phyloP scores from a whole-genome alignment of 2,888 invertebrate genomes.

The Allygus modestus region DNA sequence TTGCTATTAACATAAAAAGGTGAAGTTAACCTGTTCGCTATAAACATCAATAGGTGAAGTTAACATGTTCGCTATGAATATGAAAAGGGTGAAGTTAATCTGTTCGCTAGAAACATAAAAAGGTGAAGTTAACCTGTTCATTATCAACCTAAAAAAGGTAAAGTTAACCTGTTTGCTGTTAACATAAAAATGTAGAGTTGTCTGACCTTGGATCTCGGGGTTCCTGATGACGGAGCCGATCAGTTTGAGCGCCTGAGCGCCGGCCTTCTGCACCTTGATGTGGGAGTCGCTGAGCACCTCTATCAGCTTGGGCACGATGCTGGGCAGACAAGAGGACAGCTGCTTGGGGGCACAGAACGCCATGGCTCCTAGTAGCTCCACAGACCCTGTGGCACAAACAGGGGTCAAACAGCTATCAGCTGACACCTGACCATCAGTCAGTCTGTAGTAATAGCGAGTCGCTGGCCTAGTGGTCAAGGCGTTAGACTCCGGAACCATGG shows the following conservation, averaged over 20 bases:
- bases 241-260: slow-evolving; percentile 95
- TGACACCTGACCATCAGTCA: background rate
- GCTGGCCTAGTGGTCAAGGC: too few relatives aligned
- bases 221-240: slow-evolving; percentile 99
- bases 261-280: slow-evolving; percentile 97
- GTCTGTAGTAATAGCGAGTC: background rate
- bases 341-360: slow-evolving; percentile 99
- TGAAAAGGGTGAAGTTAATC: too few relatives aligned
- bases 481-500: too few relatives aligned
- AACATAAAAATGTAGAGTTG: too few relatives aligned
- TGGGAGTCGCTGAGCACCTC: slow-evolving; percentile 99
- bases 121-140: too few relatives aligned
- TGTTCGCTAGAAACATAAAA: too few relatives aligned
- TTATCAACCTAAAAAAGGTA: too few relatives aligned
- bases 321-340: slow-evolving; percentile 97
- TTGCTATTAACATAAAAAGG: too few relatives aligned
- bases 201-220: slow-evolving; percentile 95
- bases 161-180: too few relatives aligned
- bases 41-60: too few relatives aligned
- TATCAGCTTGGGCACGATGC: slow-evolving; percentile 98
- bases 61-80: too few relatives aligned
- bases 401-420: background rate
- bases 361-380: slow-evolving; percentile 98
- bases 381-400: slow-evolving; percentile 82
- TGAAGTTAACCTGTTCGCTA: too few relatives aligned